phyloP scores from a whole-genome alignment of 2,113 vertebrate species.

The Scomber colias region DNA sequence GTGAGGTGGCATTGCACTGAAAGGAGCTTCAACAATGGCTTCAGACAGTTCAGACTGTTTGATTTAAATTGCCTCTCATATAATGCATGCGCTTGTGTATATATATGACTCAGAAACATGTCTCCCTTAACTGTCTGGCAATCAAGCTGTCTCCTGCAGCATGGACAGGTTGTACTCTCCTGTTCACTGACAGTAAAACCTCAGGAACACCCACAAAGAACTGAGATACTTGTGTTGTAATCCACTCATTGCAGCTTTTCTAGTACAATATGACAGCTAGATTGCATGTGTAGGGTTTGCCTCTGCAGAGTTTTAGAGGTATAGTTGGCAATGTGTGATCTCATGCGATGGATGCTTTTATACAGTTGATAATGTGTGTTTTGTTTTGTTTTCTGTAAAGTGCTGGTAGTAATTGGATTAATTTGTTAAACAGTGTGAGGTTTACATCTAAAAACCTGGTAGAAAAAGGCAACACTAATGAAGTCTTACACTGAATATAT shows the following conservation, averaged over 20 bases:
- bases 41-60: too few species aligned
- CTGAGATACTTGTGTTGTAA: neutral
- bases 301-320: neutral
- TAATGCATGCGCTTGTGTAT: too few species aligned
- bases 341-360: neutral
- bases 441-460: too few species aligned
- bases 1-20: too few species aligned
- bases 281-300: neutral
- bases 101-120: neutral
- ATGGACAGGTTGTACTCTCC: conserved; percentile 37
- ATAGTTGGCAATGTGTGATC: too few species aligned
- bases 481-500: neutral
- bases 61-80: too few species aligned
- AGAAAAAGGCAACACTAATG: too few species aligned
- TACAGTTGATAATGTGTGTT: neutral
- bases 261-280: neutral
- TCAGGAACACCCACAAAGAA: neutral
- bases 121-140: neutral
- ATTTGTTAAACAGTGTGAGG: too few species aligned
- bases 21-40: too few species aligned
- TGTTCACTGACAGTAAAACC: conserved; percentile 3
- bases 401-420: too few species aligned
- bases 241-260: neutral
- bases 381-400: too few species aligned
- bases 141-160: conserved; percentile 47